Evolutionary conservation across 2,113 vertebrate genomes (phyloP).

Genomic region (Perca fluviatilis): DNA sequence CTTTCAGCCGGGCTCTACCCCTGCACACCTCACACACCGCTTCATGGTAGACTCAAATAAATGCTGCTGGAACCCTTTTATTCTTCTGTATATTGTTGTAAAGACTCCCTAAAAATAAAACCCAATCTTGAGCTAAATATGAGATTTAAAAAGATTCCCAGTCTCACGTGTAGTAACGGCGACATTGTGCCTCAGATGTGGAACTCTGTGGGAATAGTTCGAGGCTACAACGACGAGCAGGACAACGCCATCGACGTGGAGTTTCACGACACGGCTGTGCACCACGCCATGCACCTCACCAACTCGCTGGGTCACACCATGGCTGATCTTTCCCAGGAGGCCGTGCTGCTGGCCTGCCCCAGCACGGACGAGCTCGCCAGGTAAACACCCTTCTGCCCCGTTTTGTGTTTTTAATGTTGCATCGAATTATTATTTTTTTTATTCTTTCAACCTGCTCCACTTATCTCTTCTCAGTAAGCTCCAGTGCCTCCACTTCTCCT

Average conservation of each 20-base stretch:
- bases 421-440: too few relatives aligned
- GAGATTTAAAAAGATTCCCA: neutral
- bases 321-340: constrained; percentile 93
- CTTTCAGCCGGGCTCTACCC: constrained; percentile 94
- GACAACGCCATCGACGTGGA: constrained; percentile 96
- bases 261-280: constrained; percentile 94
- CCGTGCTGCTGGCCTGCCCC: constrained; percentile 91
- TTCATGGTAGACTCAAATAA: constrained; percentile 75
- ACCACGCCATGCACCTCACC: constrained; percentile 94
- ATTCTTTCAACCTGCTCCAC: too few relatives aligned
- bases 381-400: constrained; percentile 67
- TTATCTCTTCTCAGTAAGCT: constrained; percentile 87
- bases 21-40: constrained; percentile 92
- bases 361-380: constrained; percentile 91
- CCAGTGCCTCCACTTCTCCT: constrained; percentile 96
- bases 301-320: constrained; percentile 92
- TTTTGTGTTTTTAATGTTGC: neutral
- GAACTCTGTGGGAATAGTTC: constrained; percentile 95
- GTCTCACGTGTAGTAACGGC: neutral
- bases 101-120: neutral
- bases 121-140: neutral
- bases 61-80: neutral
- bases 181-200: constrained; percentile 85
- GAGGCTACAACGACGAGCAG: constrained; percentile 95
- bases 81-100: too few relatives aligned